Conservation (phyloP, 2,797 vertebrate genomes). For the Smutsia temminckii region DNA sequence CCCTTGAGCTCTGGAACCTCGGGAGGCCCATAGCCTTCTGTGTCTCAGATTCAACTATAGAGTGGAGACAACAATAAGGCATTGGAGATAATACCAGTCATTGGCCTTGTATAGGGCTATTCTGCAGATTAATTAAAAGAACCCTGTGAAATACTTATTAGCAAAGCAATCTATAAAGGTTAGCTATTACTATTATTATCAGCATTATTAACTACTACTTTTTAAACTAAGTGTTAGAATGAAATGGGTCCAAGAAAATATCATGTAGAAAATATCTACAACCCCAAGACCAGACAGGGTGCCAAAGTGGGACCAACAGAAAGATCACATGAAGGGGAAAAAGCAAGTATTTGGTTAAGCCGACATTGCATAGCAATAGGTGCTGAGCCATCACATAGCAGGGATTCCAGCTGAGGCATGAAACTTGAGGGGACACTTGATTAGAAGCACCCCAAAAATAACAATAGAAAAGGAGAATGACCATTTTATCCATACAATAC, state of each 20-base stretch:
- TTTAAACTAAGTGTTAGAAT: slow-evolving; percentile 50
- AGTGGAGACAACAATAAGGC: neutral
- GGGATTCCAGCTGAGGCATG: neutral
- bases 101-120: neutral
- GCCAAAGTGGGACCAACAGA: neutral
- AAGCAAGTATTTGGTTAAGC: neutral
- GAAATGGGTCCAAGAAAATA: neutral
- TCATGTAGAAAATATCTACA: neutral
- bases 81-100: neutral
- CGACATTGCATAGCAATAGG: neutral
- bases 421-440: neutral
- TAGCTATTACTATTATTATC: neutral
- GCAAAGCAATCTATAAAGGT: slow-evolving; percentile 2
- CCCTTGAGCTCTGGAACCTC: neutral
- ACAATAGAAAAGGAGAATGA: neutral
- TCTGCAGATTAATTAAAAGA: neutral
- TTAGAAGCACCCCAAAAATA: neutral
- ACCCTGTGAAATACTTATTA: neutral
- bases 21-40: neutral
- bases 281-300: neutral
- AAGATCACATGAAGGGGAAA: neutral
- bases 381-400: neutral
- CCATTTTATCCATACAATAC: neutral
- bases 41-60: neutral
- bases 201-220: neutral